Evolutionary conservation across 2,113 vertebrate genomes (phyloP), one percentile per base, ranked within the genome.

Genomic region (Brachypteracias leptosomus): DNA sequence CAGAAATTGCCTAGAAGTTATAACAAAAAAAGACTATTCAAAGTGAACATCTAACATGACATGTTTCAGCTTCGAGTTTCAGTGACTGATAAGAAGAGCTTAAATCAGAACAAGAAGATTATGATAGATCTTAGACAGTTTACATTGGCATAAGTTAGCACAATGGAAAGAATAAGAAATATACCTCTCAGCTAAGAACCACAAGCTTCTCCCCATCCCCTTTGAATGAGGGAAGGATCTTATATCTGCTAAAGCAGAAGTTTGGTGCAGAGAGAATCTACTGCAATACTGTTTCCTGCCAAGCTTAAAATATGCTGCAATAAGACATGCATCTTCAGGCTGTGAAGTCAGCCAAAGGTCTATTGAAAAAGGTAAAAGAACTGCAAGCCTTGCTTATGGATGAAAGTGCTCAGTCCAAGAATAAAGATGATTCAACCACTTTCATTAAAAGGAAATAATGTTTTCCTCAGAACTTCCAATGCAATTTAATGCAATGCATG

Each of bases 251-350:
- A 96, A 74, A 89, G 78, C 59, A 68, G 66, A 65, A 58, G 57
- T 67, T 54, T 91, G 79, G 70, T 96, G 88, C 84, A 95, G 58
- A 84, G 82, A 90, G 71, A 95, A 94, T 66, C 68, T 95, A 77
- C 94, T 97, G 84, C 94, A 97, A 92, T 93, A 93, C 71, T 80
- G 62, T 89, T 95, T 55, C 80, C 42, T 95, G 92, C 89, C 95
- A 97, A 95, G 74, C 90, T 93, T 75, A 75, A 97, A 95, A 94
- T 65, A 88, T 22, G 61, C 84, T 95, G 94, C 79, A 90, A 47
- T 40, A 96, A 93, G 84, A 92, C 85, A 66, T 52, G 93, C 58
- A 94, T 95, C 96, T 95, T 91, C 29, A 90, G 75, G 93, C 96
- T 65, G 78, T 77, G 70, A 94, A 94, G 86, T 93, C 95, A 91